Evolutionary conservation across 2,113 vertebrate genomes (phyloP), one percentile per base, ranked within the genome.

Genomic region (Mesembrinibis cayennensis): DNA sequence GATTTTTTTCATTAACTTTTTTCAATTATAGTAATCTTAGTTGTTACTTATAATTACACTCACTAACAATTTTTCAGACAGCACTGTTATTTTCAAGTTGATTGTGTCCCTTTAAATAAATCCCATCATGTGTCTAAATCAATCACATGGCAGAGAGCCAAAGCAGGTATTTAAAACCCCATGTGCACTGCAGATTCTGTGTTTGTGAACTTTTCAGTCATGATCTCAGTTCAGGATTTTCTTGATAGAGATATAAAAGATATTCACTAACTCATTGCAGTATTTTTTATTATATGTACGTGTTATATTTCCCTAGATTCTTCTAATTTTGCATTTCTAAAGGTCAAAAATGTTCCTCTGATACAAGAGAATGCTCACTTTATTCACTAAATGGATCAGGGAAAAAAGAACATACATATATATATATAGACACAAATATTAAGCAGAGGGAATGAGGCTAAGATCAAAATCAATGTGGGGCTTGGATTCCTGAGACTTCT

Each of bases 181-280:
- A 42, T 5, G 10, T 10, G 8, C 55, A 40, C 52, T 67, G 52
- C 53, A 74, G 47, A 82, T 79, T 94, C 50, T 82, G 55, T 77
- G 45, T 70, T 92, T 89, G 55, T 93, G 95, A 97, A 96, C 70
- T 87, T 96, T 96, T 86, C 87, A 93, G 78, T 80, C 56, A 42
- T 25, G 9, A 79, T 91, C 40, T 87, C 82, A 67, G 30, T 63
- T 59, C 16, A 17, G 22, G 71, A 79, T 96, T 97, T 97, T 83
- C 76, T 91, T 89, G 47, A 67, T 21, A 82, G 38, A 87, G 63
- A 56, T 47, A 56, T 29, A 44, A 59, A 94, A 92, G 36, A 92
- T 82, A 87, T 38, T 94, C 73, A 53, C 47, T 67, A 94, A 93
- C 61, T 74, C 56, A 80, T 6, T 40, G 49, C 6, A 66, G n/a